Percentiles rank a stretch among this genome's conserved stretches.
Evolutionary conservation across 2,113 vertebrate genomes (phyloP).

Genomic region (Nanorana parkeri): DNA sequence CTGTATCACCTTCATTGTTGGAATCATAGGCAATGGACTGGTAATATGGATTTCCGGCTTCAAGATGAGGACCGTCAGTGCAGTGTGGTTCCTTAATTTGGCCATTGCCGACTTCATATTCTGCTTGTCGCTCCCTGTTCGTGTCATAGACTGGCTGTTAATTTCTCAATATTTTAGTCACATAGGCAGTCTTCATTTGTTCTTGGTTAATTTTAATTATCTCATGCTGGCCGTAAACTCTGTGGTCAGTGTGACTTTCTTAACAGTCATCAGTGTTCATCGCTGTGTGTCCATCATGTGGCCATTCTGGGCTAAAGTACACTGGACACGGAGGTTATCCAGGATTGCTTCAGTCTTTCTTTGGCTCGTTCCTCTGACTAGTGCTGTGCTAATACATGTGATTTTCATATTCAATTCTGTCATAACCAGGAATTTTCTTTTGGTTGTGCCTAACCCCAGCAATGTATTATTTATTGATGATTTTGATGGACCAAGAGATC

Average conservation of each 20-base stretch:
- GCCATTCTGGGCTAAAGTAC: constrained; percentile 92
- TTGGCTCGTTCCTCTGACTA: constrained; percentile 61
- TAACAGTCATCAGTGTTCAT: constrained; percentile 88
- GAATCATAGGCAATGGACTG: constrained; percentile 45
- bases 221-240: constrained; percentile 69
- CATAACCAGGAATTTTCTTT: no score
- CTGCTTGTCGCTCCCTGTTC: constrained; percentile 61
- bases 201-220: constrained; percentile 57
- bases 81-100: constrained; percentile 73
- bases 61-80: constrained; percentile 71
- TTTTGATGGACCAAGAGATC: no score
- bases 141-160: not conserved
- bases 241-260: constrained; percentile 74
- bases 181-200: not conserved
- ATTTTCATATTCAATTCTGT: no score
- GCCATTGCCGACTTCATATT: constrained; percentile 70
- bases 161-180: no score
- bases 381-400: constrained; percentile 62
- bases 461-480: not conserved
- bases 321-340: constrained; percentile 69
- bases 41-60: constrained; percentile 73
- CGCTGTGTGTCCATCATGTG: constrained; percentile 86
- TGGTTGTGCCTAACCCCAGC: no score
- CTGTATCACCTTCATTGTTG: not conserved
- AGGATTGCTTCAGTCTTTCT: accelerated